phyloP scores from a whole-genome alignment of 30 jellyfish, hydroid and myxozoan species.

The Mastigias papua region DNA sequence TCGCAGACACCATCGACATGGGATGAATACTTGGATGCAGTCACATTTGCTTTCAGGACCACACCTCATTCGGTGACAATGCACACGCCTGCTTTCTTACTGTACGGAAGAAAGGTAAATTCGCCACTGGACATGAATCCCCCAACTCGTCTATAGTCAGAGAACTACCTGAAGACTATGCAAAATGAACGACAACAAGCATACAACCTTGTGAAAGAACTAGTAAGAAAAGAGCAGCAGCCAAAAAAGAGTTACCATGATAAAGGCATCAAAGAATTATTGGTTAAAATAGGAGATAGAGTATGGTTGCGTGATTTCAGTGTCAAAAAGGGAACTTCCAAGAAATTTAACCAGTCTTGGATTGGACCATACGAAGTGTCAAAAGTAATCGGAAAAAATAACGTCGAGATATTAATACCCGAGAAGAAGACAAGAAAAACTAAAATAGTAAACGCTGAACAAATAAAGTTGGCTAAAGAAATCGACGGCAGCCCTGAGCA shows the following conservation, averaged over 20 bases:
- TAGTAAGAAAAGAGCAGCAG: background rate
- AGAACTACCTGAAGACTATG: slow-evolving; percentile 13
- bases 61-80: too few species aligned
- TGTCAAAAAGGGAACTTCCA: slow-evolving; percentile 43
- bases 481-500: slow-evolving; percentile 39
- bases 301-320: slow-evolving; percentile 44
- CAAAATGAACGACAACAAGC: slow-evolving; percentile 65
- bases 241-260: slow-evolving; percentile 11
- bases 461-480: slow-evolving; percentile 25
- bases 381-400: slow-evolving; percentile 28
- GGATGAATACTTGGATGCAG: too few species aligned
- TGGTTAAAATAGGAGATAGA: slow-evolving; percentile 28
- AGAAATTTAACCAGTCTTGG: slow-evolving; percentile 57
- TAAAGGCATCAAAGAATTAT: background rate
- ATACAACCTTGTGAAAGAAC: slow-evolving; percentile 22
- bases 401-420: slow-evolving; percentile 20
- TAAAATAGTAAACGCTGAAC: slow-evolving; percentile 39
- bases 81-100: too few species aligned
- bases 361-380: slow-evolving; percentile 49
- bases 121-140: too few species aligned
- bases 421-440: slow-evolving; percentile 22
- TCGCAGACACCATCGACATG: too few species aligned
- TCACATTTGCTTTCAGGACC: too few species aligned
- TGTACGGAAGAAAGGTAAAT: too few species aligned
- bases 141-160: too few species aligned